Conservation (phyloP, 2,113 vertebrate species). For the Anthoscopus minutus region DNA sequence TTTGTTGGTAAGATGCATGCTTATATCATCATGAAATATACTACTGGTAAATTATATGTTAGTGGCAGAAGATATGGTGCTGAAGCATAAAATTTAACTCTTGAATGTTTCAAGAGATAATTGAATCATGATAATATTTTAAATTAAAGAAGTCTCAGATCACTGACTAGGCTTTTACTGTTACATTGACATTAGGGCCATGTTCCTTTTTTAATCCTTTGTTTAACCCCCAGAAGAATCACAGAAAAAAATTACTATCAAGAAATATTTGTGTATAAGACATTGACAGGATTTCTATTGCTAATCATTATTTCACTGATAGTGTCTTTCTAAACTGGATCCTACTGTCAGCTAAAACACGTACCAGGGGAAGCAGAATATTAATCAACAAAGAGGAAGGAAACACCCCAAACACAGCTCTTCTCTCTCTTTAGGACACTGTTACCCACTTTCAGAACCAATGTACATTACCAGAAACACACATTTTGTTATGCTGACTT, state of each 20-base stretch:
- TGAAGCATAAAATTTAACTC: constrained; percentile 15
- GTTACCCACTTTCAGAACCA: neutral
- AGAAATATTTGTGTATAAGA: neutral
- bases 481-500: neutral
- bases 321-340: neutral
- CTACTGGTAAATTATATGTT: neutral
- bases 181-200: neutral
- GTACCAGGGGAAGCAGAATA: neutral
- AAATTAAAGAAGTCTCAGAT: neutral
- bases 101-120: neutral
- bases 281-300: neutral
- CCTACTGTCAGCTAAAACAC: neutral
- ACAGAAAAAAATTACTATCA: neutral
- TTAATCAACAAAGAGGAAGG: neutral
- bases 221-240: neutral
- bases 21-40: constrained; percentile 17
- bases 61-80: neutral
- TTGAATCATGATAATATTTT: neutral
- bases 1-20: neutral
- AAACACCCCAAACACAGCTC: rapidly evolving
- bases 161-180: neutral
- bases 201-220: neutral
- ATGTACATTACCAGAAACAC: neutral
- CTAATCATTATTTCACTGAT: neutral
- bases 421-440: neutral